Conservation (phyloP, 2,888 invertebrate genomes). For the Drosophila diplacantha region DNA sequence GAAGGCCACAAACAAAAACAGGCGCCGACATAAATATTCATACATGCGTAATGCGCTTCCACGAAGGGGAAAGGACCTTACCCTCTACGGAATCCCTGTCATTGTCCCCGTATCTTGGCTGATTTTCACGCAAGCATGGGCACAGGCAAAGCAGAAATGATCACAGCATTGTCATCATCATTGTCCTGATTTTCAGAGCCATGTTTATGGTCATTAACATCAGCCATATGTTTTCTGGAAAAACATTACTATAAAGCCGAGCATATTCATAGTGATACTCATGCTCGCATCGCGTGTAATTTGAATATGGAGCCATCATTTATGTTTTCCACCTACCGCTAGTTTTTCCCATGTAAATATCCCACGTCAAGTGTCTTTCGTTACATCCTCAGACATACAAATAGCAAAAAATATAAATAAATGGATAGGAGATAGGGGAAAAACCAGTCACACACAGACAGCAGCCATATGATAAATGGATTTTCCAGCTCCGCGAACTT, state of each 20-base stretch:
- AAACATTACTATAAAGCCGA: constrained; percentile 1
- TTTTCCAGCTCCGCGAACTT: constrained; percentile 54
- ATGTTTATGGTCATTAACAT: constrained; percentile 5
- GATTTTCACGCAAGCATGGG: constrained; percentile 39
- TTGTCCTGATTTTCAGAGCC: background rate
- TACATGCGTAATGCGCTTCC: constrained; percentile 12
- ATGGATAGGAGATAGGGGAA: background rate
- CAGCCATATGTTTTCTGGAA: constrained; percentile 4
- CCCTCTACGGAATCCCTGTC: constrained; percentile 7
- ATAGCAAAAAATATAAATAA: background rate
- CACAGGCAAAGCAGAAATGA: constrained; percentile 34
- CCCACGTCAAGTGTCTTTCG: constrained; percentile 47
- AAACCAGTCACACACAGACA: constrained; percentile 18
- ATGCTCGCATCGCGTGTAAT: constrained; percentile 10
- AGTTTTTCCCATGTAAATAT: constrained; percentile 50
- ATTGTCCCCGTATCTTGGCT: constrained; percentile 30
- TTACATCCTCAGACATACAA: constrained; percentile 23
- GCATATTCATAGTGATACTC: constrained; percentile 3
- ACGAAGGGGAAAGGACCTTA: background rate
- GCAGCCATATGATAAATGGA: constrained; percentile 58
- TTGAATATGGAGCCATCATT: constrained; percentile 31
- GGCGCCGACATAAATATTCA: constrained; percentile 34
- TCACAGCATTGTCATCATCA: constrained; percentile 15
- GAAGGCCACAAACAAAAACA: constrained; percentile 11
- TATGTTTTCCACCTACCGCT: constrained; percentile 33